Conservation (phyloP, 2,888 invertebrate species). For the Gari tellinella region DNA sequence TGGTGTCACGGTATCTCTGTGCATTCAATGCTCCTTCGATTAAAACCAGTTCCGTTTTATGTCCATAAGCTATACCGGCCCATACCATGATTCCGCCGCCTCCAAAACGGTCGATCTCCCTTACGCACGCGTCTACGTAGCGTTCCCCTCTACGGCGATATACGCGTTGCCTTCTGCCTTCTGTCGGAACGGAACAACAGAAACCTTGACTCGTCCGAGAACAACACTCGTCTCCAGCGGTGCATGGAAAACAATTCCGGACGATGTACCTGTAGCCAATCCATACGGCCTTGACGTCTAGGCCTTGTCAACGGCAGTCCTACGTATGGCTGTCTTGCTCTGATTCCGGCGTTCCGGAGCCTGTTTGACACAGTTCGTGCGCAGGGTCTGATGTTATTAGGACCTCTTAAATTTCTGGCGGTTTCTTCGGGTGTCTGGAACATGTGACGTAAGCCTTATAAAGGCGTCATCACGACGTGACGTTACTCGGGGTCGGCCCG, state of each 20-base stretch:
- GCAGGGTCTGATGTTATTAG: too few species aligned
- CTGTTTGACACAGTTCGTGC: too few species aligned
- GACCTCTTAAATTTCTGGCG: too few species aligned
- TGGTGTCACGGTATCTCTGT: slow-evolving; percentile 3
- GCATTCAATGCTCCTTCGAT: slow-evolving; percentile 23
- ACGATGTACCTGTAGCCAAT: slow-evolving; percentile 6
- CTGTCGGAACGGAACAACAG: slow-evolving; percentile 19
- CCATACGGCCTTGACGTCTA: slow-evolving; percentile 1
- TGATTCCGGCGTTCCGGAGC: too few species aligned
- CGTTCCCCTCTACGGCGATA: slow-evolving; percentile 25
- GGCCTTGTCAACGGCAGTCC: too few species aligned
- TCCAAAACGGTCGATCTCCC: slow-evolving; percentile 20
- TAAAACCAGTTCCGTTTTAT: slow-evolving; percentile 9
- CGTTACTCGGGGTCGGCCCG: too few species aligned
- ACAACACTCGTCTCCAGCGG: slow-evolving; percentile 26
- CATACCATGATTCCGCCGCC: slow-evolving; percentile 34
- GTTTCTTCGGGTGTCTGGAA: too few species aligned
- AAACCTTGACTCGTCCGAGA: slow-evolving; percentile 31
- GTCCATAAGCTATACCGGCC: slow-evolving; percentile 16
- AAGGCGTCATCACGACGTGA: too few species aligned
- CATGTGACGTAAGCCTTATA: too few species aligned
- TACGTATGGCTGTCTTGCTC: too few species aligned
- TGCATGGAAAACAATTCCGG: too few species aligned
- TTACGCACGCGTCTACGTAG: slow-evolving; percentile 17
- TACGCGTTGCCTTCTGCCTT: slow-evolving; percentile 8